phyloP scores from a whole-genome alignment of 2,888 invertebrate species.

The Perdita meconis region DNA sequence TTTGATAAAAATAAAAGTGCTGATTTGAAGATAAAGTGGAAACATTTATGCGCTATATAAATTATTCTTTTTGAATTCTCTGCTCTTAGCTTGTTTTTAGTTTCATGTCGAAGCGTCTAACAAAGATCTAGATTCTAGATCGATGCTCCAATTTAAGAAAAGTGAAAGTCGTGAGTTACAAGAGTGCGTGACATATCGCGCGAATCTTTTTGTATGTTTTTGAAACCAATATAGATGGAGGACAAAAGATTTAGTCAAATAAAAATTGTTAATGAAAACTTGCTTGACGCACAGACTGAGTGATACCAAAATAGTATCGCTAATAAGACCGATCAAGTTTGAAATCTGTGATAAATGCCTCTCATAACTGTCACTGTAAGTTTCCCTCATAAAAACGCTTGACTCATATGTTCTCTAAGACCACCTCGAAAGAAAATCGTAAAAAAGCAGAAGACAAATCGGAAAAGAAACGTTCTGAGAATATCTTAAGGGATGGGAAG shows the following conservation, averaged over 20 bases:
- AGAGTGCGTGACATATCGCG: background rate
- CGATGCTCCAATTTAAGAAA: too few relatives aligned
- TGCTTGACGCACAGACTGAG: slow-evolving; percentile 14
- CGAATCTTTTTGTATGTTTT: background rate
- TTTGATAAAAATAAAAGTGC: too few relatives aligned
- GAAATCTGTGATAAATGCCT: slow-evolving; percentile 49
- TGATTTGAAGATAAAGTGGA: too few relatives aligned
- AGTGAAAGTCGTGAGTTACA: background rate
- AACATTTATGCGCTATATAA: too few relatives aligned
- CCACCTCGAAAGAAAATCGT: background rate
- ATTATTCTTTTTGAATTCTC: too few relatives aligned
- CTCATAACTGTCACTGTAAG: slow-evolving; percentile 54
- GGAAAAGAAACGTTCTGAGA: slow-evolving; percentile 8
- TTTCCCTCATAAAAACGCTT: slow-evolving; percentile 41
- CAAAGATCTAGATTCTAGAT: too few relatives aligned
- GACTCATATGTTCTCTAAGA: slow-evolving; percentile 41
- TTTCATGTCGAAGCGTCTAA: too few relatives aligned
- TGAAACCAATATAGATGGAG: too few relatives aligned
- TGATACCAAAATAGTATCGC: background rate
- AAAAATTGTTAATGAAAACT: too few relatives aligned
- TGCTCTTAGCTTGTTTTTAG: too few relatives aligned
- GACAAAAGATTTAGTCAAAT: too few relatives aligned
- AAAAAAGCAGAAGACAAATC: slow-evolving; percentile 29
- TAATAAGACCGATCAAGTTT: slow-evolving; percentile 28
- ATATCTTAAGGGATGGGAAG: slow-evolving; percentile 16